phyloP scores from a whole-genome alignment of 2,888 invertebrate genomes.

The Dicycla oo region DNA sequence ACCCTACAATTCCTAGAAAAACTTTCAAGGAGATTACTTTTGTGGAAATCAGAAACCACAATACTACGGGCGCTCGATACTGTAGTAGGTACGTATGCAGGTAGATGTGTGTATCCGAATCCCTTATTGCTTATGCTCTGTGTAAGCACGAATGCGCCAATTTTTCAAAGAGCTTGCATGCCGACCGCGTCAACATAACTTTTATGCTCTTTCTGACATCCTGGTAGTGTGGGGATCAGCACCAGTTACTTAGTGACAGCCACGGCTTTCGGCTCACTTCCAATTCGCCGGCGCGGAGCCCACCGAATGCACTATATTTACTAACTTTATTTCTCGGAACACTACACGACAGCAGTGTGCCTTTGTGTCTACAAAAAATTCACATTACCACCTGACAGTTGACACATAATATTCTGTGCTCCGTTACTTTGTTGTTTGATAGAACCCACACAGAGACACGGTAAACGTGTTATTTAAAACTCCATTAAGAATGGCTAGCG shows the following conservation, averaged over 20 bases:
- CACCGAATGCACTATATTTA: slow-evolving; percentile 13
- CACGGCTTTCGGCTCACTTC: slow-evolving; percentile 1
- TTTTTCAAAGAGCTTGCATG: slow-evolving; percentile 31
- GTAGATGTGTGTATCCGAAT: background rate
- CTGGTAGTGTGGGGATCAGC: slow-evolving; percentile 1
- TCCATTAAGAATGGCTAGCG: slow-evolving; percentile 57
- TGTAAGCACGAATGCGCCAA: slow-evolving; percentile 4
- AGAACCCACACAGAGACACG: slow-evolving; percentile 35
- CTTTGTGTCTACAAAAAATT: slow-evolving; percentile 22
- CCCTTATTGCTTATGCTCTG: slow-evolving; percentile 15
- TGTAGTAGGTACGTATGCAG: background rate
- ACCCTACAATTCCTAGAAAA: background rate
- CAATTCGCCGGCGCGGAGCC: background rate
- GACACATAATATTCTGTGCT: slow-evolving; percentile 20
- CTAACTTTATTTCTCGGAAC: slow-evolving; percentile 15
- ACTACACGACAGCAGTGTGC: background rate
- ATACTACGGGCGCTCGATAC: background rate
- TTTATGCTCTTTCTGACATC: slow-evolving; percentile 19
- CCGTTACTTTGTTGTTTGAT: slow-evolving; percentile 32
- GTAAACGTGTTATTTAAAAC: slow-evolving; percentile 56
- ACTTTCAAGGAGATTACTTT: slow-evolving; percentile 6
- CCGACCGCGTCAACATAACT: slow-evolving; percentile 27
- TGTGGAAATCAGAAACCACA: background rate
- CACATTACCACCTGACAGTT: slow-evolving; percentile 11
- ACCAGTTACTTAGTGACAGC: slow-evolving; percentile 20